phyloP scores from a whole-genome alignment of 2,888 invertebrate genomes.

The Stenolophus ochropezus region DNA sequence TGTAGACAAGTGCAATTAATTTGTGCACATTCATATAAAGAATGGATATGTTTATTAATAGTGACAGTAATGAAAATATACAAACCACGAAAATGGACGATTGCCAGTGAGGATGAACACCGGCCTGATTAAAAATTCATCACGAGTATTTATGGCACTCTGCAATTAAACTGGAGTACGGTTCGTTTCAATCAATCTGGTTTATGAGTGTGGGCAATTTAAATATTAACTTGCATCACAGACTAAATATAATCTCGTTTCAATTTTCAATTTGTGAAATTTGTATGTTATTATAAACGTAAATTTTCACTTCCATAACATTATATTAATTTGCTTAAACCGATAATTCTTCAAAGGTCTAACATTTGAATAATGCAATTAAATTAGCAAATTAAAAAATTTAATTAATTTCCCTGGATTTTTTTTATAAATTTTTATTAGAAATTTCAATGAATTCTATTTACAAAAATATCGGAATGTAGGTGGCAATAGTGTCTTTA shows the following conservation, averaged over 20 bases:
- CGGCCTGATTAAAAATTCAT: slow-evolving; percentile 17
- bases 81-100: slow-evolving; percentile 14
- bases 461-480: too few species aligned
- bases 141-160: not conserved
- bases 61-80: slow-evolving; percentile 20
- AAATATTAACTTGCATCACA: not conserved
- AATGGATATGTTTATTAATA: not conserved
- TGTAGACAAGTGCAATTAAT: not conserved
- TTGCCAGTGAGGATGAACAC: slow-evolving; percentile 14
- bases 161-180: not conserved
- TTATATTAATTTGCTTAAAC: too few species aligned
- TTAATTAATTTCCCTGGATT: too few species aligned
- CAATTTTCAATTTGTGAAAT: not conserved
- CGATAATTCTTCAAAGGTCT: too few species aligned
- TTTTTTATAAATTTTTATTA: too few species aligned
- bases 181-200: slow-evolving; percentile 23
- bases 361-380: too few species aligned
- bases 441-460: too few species aligned
- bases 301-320: too few species aligned
- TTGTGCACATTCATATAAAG: not conserved
- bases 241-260: not conserved
- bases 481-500: too few species aligned
- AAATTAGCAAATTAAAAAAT: too few species aligned
- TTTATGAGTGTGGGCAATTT: slow-evolving; percentile 6
- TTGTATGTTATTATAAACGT: not conserved